These are phyloP conservation scores for Cololabis saira DNA, from an alignment of 2,113 vertebrate genomes.

Conservation along the genomic window DNA sequence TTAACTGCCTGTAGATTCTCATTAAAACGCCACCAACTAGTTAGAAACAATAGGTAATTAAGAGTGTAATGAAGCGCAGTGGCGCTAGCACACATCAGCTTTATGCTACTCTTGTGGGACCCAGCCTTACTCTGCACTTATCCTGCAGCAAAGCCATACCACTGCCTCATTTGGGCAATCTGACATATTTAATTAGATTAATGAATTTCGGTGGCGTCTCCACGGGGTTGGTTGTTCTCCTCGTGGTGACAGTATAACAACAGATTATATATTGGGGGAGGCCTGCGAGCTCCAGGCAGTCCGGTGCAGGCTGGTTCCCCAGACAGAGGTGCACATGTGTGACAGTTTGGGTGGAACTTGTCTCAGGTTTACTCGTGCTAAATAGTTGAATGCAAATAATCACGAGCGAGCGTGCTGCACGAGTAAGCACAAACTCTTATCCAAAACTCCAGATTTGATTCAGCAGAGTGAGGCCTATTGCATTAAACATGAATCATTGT, in stretches of 20 bases:
- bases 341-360: conserved; percentile 85
- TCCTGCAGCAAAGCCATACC: conserved; percentile 97
- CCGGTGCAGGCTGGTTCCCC: conserved; percentile 82
- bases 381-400: conserved; percentile 86
- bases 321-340: conserved; percentile 75
- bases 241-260: conserved; percentile 94
- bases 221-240: conserved; percentile 91
- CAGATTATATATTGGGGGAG: conserved; percentile 93
- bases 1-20: conserved; percentile 91
- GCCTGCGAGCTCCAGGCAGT: conserved; percentile 87
- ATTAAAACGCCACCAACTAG: conserved; percentile 99
- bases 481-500: conserved; percentile 69
- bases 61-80: conserved; percentile 98
- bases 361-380: conserved; percentile 82
- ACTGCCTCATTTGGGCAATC: conserved; percentile 98
- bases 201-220: conserved; percentile 97
- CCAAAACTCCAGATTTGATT: conserved; percentile 63
- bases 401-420: conserved; percentile 46
- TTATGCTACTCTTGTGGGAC: conserved; percentile 95
- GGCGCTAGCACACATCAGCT: conserved; percentile 93
- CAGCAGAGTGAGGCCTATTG: conserved; percentile 52
- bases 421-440: conserved; percentile 56
- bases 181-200: conserved; percentile 99
- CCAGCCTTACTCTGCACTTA: conserved; percentile 97
- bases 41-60: conserved; percentile 99